Base-by-base conservation (phyloP, 2,797 vertebrate genomes). In the Zenarchopterus dispar region DNA sequence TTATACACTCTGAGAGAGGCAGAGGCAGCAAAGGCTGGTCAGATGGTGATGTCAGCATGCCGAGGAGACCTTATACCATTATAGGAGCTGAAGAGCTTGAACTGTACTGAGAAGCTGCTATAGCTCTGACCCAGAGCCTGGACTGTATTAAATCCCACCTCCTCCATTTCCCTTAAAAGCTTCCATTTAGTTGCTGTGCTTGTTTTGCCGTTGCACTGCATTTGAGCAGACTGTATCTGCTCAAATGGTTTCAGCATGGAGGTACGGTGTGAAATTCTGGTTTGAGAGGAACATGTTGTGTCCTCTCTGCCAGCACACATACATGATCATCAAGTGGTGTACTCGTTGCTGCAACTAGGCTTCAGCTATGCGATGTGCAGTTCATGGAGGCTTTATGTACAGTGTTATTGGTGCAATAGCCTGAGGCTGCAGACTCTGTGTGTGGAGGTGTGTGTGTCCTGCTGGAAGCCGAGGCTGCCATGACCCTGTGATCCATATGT, bases 401-500 rank as follows among this genome's bases (percentile, higher is more conserved):
- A 56, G 62, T 52, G 43, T 77, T 76, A 62, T 67, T 81, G 84
- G 60, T 78, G 51, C 67, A 54, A 21, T 64, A 17, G 75, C 74
- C 60, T 59, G 55, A 63, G 75, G 78, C 63, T 65, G 67, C 77
- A 61, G 56, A 69, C 62, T 10, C 7, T 73, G 80, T 56, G 64
- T 43, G 77, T 57, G 56, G 51, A 59, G 77, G 61, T 55, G 62
- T 80, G 78, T 78, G 65, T 82, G 62, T 81, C 73, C 74, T 70
- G 70, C 78, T 81, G 79, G 59, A 81, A 71, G 75, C 77, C 1
- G 43, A 78, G 73, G 73, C 75, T 62, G 77, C 67, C 43, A 9
- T 73, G 77, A 67, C 61, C 82, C 80, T 81, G 72, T 88, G 85
- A 84, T 90, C 88, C 90, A 88, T 88, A 91, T 92, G 90, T 84